These are phyloP conservation scores for Hemiprocne comata DNA, from an alignment of 2,113 vertebrate species.

Conservation along the genomic window DNA sequence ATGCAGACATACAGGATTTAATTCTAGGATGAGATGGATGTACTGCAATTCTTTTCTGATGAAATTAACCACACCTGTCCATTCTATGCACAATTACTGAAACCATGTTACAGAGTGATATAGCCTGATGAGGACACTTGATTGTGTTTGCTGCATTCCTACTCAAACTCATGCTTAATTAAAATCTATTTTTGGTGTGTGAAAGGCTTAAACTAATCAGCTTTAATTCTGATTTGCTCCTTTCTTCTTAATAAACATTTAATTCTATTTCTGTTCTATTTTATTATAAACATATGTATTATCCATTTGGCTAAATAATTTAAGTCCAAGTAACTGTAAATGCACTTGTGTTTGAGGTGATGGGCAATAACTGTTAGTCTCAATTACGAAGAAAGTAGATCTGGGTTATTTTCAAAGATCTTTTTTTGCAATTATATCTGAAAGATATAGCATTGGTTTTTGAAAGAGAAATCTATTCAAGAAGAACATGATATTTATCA, in stretches of 20 bases:
- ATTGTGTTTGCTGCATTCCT: background rate
- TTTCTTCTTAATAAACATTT: background rate
- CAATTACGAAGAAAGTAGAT: background rate
- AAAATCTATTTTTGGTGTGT: background rate
- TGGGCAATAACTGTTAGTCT: background rate
- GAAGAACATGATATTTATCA: background rate
- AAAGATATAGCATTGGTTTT: background rate
- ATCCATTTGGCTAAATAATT: background rate
- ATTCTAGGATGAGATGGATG: background rate
- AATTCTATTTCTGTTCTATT: background rate
- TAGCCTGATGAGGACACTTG: background rate
- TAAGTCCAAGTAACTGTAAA: background rate
- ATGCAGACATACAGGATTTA: background rate
- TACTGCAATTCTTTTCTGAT: background rate
- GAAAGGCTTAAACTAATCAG: background rate
- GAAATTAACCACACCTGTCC: background rate
- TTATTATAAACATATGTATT: background rate
- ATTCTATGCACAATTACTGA: background rate
- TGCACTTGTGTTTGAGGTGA: background rate
- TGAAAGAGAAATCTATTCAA: background rate
- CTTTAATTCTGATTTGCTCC: background rate
- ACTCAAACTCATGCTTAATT: background rate
- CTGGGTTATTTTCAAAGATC: background rate
- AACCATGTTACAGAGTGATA: background rate
- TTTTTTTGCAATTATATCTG: background rate